Evolutionary conservation across 2,888 invertebrate genomes (phyloP), one percentile per base, ranked within the genome.

Genomic region (Synanthedon formicaeformis): DNA sequence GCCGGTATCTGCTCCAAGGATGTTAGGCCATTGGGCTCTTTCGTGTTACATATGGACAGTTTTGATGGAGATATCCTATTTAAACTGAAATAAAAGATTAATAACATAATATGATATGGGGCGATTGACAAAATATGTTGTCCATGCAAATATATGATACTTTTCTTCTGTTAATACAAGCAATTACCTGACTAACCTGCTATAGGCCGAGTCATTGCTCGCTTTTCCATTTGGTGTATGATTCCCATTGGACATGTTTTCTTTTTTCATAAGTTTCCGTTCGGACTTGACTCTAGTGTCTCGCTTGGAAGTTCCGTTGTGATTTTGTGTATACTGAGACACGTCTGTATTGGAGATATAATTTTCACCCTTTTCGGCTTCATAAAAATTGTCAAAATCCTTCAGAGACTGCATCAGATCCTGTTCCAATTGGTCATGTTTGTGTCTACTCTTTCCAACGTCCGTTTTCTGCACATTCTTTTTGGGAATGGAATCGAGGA

Each of bases 151-250:
- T 12, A 45, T 12, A 45, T 45, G 3, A 45, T 50, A 48, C 48
- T 41, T n/a, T 41, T 50, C 16, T 49, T 49, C 18, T 13, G 23
- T 49, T 18, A 13, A 23, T 16, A 60, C 61, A 64, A 69, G 55
- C 53, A 56, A 57, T 75, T 83, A 81, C 86, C 85, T 85, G 79
- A 81, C 88, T 88, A 87, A 95, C 95, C 95, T 95, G 90, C 94
- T 94, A 82, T 95, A 95, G 53, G 95, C 95, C 34, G 95, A 95
- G 79, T 95, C 95, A 34, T 78, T 80, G 69, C 80, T 90, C 48
- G 66, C 60, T 65, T 77, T 83, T 52, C 78, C 82, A 58, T 74
- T 82, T 12, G 78, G 79, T 59, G 75, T 84, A 67, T 66, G 76
- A 69, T 85, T 80, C 58, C 76, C 85, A 60, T 83, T 86, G 53